phyloP scores from a whole-genome alignment of 2,113 vertebrate genomes.

The Puntigrus tetrazona region DNA sequence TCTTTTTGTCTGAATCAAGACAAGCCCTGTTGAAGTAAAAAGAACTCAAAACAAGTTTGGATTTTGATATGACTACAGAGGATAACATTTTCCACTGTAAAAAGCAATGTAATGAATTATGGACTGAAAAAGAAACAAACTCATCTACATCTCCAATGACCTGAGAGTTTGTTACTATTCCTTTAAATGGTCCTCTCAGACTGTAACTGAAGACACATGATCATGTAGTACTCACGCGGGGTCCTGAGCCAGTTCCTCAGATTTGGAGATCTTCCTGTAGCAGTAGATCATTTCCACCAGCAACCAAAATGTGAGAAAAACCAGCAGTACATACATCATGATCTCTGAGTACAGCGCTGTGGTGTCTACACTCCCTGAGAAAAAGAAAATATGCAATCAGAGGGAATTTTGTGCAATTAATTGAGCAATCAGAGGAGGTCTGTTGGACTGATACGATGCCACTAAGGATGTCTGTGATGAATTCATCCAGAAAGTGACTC shows the following conservation, averaged over 20 bases:
- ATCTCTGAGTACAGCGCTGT: conserved; percentile 92
- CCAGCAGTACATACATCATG: conserved; percentile 97
- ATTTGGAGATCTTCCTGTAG: conserved; percentile 96
- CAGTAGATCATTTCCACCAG: conserved; percentile 97
- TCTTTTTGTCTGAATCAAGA: no score
- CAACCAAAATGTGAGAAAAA: conserved; percentile 95
- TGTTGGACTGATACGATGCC: neutral
- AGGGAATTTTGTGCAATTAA: neutral
- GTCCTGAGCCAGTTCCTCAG: conserved; percentile 89
- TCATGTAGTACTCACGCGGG: conserved; percentile 82
- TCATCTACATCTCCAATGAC: neutral
- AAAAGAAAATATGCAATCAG: conserved; percentile 49
- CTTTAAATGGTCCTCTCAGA: neutral
- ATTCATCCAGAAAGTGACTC: conserved; percentile 9
- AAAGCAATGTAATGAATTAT: no score
- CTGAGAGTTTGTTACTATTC: neutral
- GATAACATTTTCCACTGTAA: no score
- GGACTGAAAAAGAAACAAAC: no score
- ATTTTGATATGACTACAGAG: no score
- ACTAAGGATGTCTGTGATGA: neutral
- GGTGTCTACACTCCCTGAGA: conserved; percentile 80
- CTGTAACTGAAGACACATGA: neutral
- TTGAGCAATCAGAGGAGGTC: neutral
- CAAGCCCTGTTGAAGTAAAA: no score
- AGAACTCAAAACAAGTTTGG: no score